Conservation (phyloP, 2,113 vertebrate genomes). For the Prinia subflava region DNA sequence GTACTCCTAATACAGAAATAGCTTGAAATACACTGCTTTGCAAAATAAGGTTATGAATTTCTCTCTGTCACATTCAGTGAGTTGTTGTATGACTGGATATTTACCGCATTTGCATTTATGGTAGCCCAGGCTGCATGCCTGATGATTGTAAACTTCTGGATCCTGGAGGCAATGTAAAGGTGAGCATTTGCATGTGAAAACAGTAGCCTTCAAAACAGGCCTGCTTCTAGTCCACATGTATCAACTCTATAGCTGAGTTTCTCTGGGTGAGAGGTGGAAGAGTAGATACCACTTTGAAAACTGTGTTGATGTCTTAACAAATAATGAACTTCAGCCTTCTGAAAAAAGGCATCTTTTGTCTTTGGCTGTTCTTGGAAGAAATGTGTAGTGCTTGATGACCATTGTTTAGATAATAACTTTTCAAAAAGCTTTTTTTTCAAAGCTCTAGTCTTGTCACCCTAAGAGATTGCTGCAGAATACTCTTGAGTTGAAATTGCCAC, state of each 20-base stretch:
- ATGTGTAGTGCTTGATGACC: not conserved
- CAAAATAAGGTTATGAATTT: not conserved
- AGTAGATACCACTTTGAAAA: not conserved
- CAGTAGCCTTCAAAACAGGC: not conserved
- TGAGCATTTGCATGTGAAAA: not conserved
- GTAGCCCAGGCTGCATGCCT: not conserved
- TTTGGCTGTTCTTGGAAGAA: not conserved
- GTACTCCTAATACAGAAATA: not conserved
- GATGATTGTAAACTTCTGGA: not conserved
- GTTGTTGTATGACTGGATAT: not conserved
- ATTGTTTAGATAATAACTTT: not conserved
- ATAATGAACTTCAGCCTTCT: not conserved
- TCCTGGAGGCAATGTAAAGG: not conserved
- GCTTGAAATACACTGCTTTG: not conserved
- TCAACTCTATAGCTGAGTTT: fast-evolving
- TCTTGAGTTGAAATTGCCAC: not conserved
- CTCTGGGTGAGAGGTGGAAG: not conserved
- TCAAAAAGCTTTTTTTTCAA: not conserved
- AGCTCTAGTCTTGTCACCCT: fast-evolving
- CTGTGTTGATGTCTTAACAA: not conserved
- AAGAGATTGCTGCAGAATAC: not conserved
- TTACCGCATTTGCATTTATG: not conserved
- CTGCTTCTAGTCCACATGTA: not conserved
- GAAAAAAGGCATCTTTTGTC: not conserved
- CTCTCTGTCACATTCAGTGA: not conserved